A percentile compares a stretch with the other conserved stretches of the same genome.
These are phyloP conservation scores for Sphaerodactylus townsendi DNA, from an alignment of 2,113 vertebrate species.

Conservation along the genomic window DNA sequence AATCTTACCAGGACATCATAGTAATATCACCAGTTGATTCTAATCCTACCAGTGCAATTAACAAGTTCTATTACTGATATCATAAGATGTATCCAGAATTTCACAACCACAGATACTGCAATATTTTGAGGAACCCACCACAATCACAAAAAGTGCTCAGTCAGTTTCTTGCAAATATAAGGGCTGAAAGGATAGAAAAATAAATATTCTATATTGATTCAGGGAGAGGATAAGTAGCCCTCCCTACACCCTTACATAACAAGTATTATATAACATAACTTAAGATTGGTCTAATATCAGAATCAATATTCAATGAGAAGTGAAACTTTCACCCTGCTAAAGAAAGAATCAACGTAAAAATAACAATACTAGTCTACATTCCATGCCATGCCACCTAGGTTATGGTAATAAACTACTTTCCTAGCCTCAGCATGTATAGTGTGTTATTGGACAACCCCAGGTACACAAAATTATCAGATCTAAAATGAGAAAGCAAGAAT, in stretches of 20 bases:
- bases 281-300: conserved; percentile 3
- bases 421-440: not conserved
- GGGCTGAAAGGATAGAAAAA: not conserved
- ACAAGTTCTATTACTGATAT: not conserved
- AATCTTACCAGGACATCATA: not conserved
- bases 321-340: not conserved
- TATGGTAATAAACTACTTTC: not conserved
- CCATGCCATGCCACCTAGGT: not conserved
- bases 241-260: not conserved
- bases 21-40: not conserved
- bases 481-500: conserved; percentile 22
- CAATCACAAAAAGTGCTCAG: not conserved
- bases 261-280: not conserved
- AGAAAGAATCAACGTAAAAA: not conserved
- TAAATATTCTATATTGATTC: not conserved
- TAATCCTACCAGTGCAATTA: not conserved
- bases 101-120: not conserved
- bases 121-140: conserved; percentile 29
- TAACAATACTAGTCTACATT: not conserved
- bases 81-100: not conserved
- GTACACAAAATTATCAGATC: not conserved
- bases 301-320: not conserved
- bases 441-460: not conserved
- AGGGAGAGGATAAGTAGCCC: not conserved
- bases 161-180: not conserved